Evolutionary conservation across 2,113 vertebrate species (phyloP).

Genomic region (Baryphthengus martii): DNA sequence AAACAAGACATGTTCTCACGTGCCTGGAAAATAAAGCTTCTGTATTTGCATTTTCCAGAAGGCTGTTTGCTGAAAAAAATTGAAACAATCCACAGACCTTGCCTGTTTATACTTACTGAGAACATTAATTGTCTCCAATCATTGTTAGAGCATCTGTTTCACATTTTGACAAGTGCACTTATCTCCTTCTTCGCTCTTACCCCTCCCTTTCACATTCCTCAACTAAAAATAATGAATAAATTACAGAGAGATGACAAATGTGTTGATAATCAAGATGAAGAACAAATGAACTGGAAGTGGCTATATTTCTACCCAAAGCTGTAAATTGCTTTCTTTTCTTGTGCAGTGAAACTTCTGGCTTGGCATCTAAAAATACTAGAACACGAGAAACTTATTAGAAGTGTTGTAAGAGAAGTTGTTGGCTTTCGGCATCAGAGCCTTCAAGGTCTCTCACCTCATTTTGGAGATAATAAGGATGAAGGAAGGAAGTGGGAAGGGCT

Average conservation of each 20-base stretch:
- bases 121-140: conserved; percentile 78
- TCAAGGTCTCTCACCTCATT: not conserved
- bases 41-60: conserved; percentile 66
- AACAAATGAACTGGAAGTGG: conserved; percentile 73
- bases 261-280: conserved; percentile 77
- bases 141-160: conserved; percentile 78
- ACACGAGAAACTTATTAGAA: conserved; percentile 45
- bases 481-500: not conserved
- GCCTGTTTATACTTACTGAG: conserved; percentile 59
- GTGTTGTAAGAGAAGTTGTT: conserved; percentile 21
- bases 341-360: conserved; percentile 42
- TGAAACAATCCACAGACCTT: conserved; percentile 44
- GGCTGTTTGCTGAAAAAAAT: conserved; percentile 51
- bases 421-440: not conserved
- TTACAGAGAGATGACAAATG: conserved; percentile 74
- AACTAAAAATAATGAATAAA: conserved; percentile 79
- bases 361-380: conserved; percentile 60
- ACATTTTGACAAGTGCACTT: conserved; percentile 78
- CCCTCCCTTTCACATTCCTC: conserved; percentile 61
- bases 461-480: not conserved
- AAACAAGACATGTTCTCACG: conserved; percentile 4
- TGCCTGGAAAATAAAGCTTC: conserved; percentile 63
- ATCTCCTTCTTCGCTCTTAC: conserved; percentile 48
- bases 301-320: conserved; percentile 58
- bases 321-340: conserved; percentile 74